Conservation (phyloP, 2,888 invertebrate genomes). For the Tipula lateralis region DNA sequence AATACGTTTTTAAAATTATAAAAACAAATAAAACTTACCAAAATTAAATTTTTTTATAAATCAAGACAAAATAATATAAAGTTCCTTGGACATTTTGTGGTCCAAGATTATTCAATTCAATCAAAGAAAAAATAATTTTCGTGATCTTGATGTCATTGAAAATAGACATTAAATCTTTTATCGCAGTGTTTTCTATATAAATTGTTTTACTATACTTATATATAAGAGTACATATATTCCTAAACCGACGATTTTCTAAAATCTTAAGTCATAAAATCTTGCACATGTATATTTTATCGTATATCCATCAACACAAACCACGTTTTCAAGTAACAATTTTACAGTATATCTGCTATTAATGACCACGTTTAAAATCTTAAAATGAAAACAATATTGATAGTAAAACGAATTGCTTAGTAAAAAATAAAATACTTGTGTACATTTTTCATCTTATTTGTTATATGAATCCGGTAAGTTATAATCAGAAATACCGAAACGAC, state of each 20-base stretch:
- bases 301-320: background rate
- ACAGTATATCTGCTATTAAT: background rate
- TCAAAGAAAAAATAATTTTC: background rate
- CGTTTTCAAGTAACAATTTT: background rate
- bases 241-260: background rate
- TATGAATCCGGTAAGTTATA: background rate
- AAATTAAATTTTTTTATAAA: no score
- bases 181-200: background rate
- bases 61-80: no score
- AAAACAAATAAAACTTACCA: no score
- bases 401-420: background rate
- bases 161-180: background rate
- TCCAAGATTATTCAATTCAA: background rate
- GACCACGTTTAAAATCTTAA: background rate
- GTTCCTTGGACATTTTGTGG: background rate
- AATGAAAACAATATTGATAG: background rate
- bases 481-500: background rate
- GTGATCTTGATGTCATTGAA: background rate
- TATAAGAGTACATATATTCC: background rate
- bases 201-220: background rate
- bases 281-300: background rate
- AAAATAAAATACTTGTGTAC: background rate
- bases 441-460: background rate
- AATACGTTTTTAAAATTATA: no score
- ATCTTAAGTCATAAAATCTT: background rate